phyloP scores from a whole-genome alignment of 2,888 invertebrate genomes.

The Acrobasis consociella region DNA sequence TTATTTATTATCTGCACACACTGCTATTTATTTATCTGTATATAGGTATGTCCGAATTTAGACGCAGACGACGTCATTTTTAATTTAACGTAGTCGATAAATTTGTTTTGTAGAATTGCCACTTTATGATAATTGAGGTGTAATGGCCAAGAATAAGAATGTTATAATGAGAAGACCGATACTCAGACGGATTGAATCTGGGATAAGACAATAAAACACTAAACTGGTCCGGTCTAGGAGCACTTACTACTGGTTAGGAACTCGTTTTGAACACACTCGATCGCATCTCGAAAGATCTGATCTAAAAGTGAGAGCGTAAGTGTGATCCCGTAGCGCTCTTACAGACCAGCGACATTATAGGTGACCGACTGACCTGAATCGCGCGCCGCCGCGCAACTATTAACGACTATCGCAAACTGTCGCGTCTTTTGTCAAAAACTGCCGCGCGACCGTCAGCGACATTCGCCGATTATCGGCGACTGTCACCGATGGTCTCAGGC shows the following conservation, averaged over 20 bases:
- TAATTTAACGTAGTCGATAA: constrained; percentile 31
- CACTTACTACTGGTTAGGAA: constrained; percentile 22
- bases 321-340: too few relatives aligned
- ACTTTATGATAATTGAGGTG: constrained; percentile 39
- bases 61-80: constrained; percentile 30
- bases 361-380: too few relatives aligned
- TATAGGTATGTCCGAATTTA: constrained; percentile 26
- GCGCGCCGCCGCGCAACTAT: too few relatives aligned
- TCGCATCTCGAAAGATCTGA: constrained; percentile 25
- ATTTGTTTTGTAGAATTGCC: constrained; percentile 34
- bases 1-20: too few relatives aligned
- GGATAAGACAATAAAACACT: constrained; percentile 63
- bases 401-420: too few relatives aligned
- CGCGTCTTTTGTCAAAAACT: too few relatives aligned
- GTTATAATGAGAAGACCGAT: constrained; percentile 50
- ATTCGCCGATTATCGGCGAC: too few relatives aligned
- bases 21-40: constrained; percentile 21
- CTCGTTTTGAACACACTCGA: background rate
- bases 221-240: constrained; percentile 41
- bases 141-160: constrained; percentile 44
- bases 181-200: constrained; percentile 47
- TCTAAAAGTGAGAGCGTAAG: too few relatives aligned
- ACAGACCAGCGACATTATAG: too few relatives aligned
- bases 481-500: too few relatives aligned
- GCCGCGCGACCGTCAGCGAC: too few relatives aligned